phyloP scores from a whole-genome alignment of 2,888 invertebrate species.

The Shargacucullia verbasci region DNA sequence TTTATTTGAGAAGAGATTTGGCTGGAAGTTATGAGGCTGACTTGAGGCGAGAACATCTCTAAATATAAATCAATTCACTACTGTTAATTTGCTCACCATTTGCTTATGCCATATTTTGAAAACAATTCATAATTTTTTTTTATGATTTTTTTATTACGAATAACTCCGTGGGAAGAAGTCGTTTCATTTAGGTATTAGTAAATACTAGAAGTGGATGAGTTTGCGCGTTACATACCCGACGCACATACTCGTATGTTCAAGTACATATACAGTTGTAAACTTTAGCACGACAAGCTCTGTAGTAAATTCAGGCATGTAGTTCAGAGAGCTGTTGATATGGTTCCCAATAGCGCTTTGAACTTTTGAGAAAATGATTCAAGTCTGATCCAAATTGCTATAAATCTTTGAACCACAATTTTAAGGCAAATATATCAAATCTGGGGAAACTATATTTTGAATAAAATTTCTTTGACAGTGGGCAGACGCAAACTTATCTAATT shows the following conservation, averaged over 20 bases:
- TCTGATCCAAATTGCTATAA: too few species aligned
- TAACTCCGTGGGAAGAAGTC: too few species aligned
- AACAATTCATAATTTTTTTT: not conserved
- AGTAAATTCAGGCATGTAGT: not conserved
- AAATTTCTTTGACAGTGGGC: constrained; percentile 11
- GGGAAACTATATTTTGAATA: constrained; percentile 10
- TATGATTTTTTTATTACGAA: not conserved
- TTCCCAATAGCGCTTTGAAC: not conserved
- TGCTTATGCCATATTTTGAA: not conserved
- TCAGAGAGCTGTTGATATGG: not conserved
- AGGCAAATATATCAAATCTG: constrained; percentile 25
- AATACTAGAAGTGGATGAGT: too few species aligned
- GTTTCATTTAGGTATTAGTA: too few species aligned
- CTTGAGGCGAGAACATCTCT: constrained; percentile 1
- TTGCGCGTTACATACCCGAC: too few species aligned
- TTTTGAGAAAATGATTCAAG: too few species aligned
- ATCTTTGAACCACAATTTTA: constrained; percentile 3
- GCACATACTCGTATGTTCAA: too few species aligned
- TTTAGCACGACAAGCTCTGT: not conserved
- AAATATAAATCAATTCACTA: constrained; percentile 19
- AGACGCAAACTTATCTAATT: constrained; percentile 32
- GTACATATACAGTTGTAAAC: not conserved
- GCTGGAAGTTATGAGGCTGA: constrained; percentile 9
- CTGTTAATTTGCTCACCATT: constrained; percentile 11
- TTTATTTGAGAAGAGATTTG: constrained; percentile 31